phyloP scores from a whole-genome alignment of 2,797 vertebrate genomes.

The Characodon lateralis region DNA sequence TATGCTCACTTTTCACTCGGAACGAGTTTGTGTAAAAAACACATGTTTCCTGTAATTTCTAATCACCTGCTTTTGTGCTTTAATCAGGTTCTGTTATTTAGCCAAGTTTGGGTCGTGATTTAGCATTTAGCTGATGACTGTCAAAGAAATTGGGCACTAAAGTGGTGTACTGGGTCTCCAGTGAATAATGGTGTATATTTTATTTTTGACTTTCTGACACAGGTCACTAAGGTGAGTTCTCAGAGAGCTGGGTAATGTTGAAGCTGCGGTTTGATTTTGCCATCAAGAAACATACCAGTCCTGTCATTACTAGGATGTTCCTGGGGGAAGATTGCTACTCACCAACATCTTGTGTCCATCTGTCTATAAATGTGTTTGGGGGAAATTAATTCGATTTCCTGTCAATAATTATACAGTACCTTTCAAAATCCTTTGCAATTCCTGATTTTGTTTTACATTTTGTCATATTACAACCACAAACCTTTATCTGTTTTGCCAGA shows the following conservation, averaged over 20 bases:
- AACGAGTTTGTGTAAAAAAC: slow-evolving; percentile 61
- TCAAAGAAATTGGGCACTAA: slow-evolving; percentile 82
- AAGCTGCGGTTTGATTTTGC: neutral
- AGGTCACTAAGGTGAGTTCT: slow-evolving; percentile 65
- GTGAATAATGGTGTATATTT: slow-evolving; percentile 80
- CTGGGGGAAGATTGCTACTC: slow-evolving; percentile 19
- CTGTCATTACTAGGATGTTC: slow-evolving; percentile 9
- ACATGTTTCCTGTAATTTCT: slow-evolving; percentile 48
- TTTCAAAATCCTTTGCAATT: neutral
- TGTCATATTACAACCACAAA: neutral
- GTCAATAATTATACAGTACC: neutral
- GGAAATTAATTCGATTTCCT: slow-evolving; percentile 21
- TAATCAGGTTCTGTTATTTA: slow-evolving; percentile 57
- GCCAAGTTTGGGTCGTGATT: slow-evolving; percentile 77
- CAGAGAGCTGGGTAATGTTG: neutral
- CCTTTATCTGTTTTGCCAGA: neutral
- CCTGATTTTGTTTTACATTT: neutral
- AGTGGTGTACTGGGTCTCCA: slow-evolving; percentile 81
- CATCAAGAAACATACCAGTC: neutral
- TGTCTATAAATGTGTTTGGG: slow-evolving; percentile 31
- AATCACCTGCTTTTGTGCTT: slow-evolving; percentile 49
- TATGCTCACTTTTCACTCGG: slow-evolving; percentile 70
- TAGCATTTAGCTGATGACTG: slow-evolving; percentile 86
- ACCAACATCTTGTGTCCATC: slow-evolving; percentile 50
- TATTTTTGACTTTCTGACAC: slow-evolving; percentile 85